phyloP scores from a whole-genome alignment of 1,140 invertebrate species.

The Chrysomallon squamiferum region DNA sequence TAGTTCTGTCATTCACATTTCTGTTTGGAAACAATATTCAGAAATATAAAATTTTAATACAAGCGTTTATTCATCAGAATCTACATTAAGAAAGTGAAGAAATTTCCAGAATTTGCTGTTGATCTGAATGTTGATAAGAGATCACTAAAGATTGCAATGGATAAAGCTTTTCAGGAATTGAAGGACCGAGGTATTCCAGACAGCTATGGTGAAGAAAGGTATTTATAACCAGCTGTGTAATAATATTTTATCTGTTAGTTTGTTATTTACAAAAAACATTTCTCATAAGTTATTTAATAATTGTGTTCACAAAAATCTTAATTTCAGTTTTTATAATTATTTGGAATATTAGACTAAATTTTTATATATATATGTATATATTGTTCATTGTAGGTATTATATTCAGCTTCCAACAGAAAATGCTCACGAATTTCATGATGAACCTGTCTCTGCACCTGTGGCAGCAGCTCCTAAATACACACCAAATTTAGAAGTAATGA shows the following conservation, averaged over 20 bases:
- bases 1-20: no score
- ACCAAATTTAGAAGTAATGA: constrained; percentile 3
- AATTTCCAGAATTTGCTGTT: constrained; percentile 60
- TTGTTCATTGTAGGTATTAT: constrained; percentile 51
- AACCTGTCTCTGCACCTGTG: constrained; percentile 1
- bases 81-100: constrained; percentile 62
- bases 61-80: no score
- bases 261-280: no score
- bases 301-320: no score
- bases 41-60: no score
- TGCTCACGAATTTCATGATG: constrained; percentile 61
- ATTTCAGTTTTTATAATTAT: no score
- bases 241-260: not conserved
- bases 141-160: constrained; percentile 56
- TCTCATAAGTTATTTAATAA: no score
- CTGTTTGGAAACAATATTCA: no score
- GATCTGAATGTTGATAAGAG: constrained; percentile 56
- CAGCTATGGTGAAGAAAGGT: constrained; percentile 59
- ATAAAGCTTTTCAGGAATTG: constrained; percentile 60
- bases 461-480: not conserved
- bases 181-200: constrained; percentile 46
- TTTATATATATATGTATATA: no score
- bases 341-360: no score
- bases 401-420: constrained; percentile 60
- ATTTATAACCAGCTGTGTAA: no score